Evolutionary conservation across 1,140 invertebrate genomes (phyloP).

Genomic region (Triops longicaudatus): DNA sequence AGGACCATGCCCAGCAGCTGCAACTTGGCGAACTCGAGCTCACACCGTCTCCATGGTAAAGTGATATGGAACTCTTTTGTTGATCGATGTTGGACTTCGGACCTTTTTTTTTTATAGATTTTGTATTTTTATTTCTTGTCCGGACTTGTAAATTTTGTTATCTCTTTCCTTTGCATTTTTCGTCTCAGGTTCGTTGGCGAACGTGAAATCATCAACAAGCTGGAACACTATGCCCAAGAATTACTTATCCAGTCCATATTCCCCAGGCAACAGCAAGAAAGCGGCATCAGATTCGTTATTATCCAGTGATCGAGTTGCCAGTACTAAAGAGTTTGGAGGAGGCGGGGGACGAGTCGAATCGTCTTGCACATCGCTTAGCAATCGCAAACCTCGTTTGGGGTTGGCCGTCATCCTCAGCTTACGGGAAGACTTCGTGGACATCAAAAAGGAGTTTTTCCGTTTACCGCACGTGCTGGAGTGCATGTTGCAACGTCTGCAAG

Average conservation of each 20-base stretch:
- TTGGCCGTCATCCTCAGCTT: neutral
- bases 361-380: neutral
- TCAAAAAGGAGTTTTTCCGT: constrained; percentile 59
- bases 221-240: neutral
- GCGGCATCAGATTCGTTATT: constrained; percentile 26
- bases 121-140: neutral
- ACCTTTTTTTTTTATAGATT: neutral
- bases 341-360: neutral
- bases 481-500: constrained; percentile 60
- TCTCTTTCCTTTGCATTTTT: too few relatives aligned
- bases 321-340: neutral
- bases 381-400: neutral
- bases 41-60: constrained; percentile 9
- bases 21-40: neutral
- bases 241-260: constrained; percentile 3
- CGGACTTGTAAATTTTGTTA: neutral
- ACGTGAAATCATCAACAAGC: constrained; percentile 6
- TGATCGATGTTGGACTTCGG: neutral
- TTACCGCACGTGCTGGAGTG: constrained; percentile 70
- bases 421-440: constrained; percentile 35
- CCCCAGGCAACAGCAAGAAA: constrained; percentile 16
- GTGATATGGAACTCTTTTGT: neutral
- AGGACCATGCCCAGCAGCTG: constrained; percentile 1
- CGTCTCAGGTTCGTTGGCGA: neutral
- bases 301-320: neutral